Evolutionary conservation across 1,140 invertebrate species (phyloP), one percentile per base, ranked within the genome.

Genomic region (Drosophila nasuta): DNA sequence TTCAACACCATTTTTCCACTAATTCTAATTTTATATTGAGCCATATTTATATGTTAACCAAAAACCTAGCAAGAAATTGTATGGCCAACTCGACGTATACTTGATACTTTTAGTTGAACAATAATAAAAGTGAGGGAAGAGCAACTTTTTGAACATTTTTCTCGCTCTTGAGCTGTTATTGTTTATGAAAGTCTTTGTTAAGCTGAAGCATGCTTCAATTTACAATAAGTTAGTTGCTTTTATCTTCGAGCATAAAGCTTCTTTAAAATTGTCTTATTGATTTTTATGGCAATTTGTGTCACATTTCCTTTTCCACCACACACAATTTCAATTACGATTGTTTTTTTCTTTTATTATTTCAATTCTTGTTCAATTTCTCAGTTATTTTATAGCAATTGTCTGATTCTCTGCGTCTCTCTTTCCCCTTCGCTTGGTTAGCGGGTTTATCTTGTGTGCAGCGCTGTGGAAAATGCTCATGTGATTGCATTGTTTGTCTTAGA

Each of bases 311-410:
- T 64, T 56, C 2, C 64, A 52, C 2, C 64, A 52, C 64, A 8
- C 6, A 74, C 79, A 35, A 64, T 79, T 82, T 83, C 81, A 81
- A 83, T 67, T 67, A 73, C 77, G 67, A 80, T 83, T 52, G 48
- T 59, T 75, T 81, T 78, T 85, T 81, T 52, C 45, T 59, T 75
- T 81, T 78, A 81, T 81, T 81, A 75, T 77, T 77, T 80, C 72
- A 76, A 80, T 79, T 83, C 64, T 72, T 81, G 77, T 71, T 54
- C 69, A 64, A 86, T 85, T 81, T 75, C 71, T 78, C 63, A 66
- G 68, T 77, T 81, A 85, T 73, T 83, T 85, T 77, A 74, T 49
- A 49, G 77, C 81, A 67, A 85, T 83, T 83, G 81, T 85, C 56
- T 79, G 52, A 15, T 17, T 48, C 38, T 35, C 33, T 20, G 20